Evolutionary conservation across 1,140 invertebrate species (phyloP), one percentile per base, ranked within the genome.

Genomic region (Xylocopa sonorina): DNA sequence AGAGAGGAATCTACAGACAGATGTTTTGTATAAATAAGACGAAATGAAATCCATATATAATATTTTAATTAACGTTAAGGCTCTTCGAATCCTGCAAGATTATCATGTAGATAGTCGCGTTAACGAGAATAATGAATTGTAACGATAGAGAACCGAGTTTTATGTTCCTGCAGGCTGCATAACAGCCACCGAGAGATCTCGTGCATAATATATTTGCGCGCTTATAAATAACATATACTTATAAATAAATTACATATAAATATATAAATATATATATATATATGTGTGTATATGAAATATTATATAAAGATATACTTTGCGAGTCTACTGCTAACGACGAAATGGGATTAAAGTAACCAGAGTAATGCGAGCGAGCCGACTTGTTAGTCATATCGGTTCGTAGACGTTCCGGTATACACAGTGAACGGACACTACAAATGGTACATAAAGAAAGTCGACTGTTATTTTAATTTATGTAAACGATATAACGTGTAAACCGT

Each of bases 131-230:
- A 87, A 85, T 82, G 81, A 82, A 85, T 85, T 87, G 71, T 69
- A 81, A 84, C 73, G 68, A 58, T 85, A 76, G 76, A 81, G 63
- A 84, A 81, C 80, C 88, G 84, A 89, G 85, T 90, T 88, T 91
- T 89, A 92, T 92, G 91, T 92, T 92, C 91, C 91, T 92, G 87
- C 86, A 58, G 85, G 88, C 89, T 91, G 86, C 86, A 80, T 63
- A 80, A 86, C 88, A 85, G 90, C 87, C 81, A 89, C 74, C 74
- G 82, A 89, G 85, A 90, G 89, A 91, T 91, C 91, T 92, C 90
- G 89, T 91, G 90, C 88, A 90, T 91, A 90, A 89, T 87, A 87
- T 84, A 81, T 74, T 81, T 87, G 78, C 82, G 57, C 82, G 63
- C 73, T 57, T 87, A 85, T 82, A 80, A 78, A 73, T 84, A n/a